A percentile compares a stretch with the other conserved stretches of the same genome.
phyloP scores from a whole-genome alignment of 2,888 invertebrate species.

The Pyrocoelia pectoralis region DNA sequence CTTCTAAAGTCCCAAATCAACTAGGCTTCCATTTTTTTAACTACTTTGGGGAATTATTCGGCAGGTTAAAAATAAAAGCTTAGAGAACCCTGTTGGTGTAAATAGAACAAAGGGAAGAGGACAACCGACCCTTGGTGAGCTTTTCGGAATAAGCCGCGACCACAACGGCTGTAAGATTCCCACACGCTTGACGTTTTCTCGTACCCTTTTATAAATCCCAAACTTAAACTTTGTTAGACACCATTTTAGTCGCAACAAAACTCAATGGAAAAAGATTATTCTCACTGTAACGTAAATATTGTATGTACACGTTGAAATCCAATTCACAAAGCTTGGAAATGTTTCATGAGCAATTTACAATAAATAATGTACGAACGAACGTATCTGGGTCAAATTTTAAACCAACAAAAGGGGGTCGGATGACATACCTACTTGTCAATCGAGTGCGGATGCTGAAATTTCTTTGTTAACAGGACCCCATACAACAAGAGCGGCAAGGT shows the following conservation, averaged over 20 bases:
- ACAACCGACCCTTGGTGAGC: constrained; percentile 29
- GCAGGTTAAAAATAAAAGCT: constrained; percentile 14
- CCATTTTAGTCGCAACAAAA: background rate
- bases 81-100: constrained; percentile 21
- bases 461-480: too few species aligned
- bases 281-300: too few species aligned
- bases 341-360: too few species aligned
- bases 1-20: background rate
- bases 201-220: constrained; percentile 12
- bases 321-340: too few species aligned
- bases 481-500: too few species aligned
- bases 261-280: background rate
- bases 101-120: constrained; percentile 31
- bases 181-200: constrained; percentile 24
- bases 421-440: too few species aligned
- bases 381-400: too few species aligned
- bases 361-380: too few species aligned
- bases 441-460: too few species aligned
- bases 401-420: too few species aligned
- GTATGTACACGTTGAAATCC: too few species aligned
- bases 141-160: constrained; percentile 23
- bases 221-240: background rate
- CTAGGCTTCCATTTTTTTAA: background rate
- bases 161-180: constrained; percentile 34
- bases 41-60: background rate